Evolutionary conservation across 2,888 invertebrate species (phyloP).

Genomic region (Drosophila lacicola): DNA sequence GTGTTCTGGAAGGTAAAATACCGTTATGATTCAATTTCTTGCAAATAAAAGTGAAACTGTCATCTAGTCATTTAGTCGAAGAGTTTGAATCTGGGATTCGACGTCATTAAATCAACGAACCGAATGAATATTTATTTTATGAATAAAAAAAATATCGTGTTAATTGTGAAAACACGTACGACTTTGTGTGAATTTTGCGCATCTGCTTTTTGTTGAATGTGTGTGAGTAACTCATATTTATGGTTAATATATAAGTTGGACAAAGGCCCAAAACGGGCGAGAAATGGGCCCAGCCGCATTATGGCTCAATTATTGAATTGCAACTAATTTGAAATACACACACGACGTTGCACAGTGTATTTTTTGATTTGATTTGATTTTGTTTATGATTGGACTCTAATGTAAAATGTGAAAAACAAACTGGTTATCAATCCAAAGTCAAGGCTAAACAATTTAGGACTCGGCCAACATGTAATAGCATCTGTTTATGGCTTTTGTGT

Average conservation of each 20-base stretch:
- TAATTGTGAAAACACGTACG: slow-evolving; percentile 71
- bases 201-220: slow-evolving; percentile 32
- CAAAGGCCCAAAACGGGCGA: slow-evolving; percentile 38
- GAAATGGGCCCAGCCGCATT: slow-evolving; percentile 44
- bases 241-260: slow-evolving; percentile 55
- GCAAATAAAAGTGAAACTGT: slow-evolving; percentile 69
- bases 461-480: background rate
- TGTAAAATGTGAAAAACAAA: slow-evolving; percentile 23
- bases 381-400: slow-evolving; percentile 10
- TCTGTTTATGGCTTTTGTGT: background rate
- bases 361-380: slow-evolving; percentile 17
- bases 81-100: background rate
- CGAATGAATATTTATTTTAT: slow-evolving; percentile 51
- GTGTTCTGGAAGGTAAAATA: background rate
- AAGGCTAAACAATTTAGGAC: slow-evolving; percentile 19
- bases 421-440: slow-evolving; percentile 37
- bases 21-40: slow-evolving; percentile 55
- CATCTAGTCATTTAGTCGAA: background rate
- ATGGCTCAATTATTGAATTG: slow-evolving; percentile 74
- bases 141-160: slow-evolving; percentile 68
- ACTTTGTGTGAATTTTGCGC: slow-evolving; percentile 53
- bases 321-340: slow-evolving; percentile 69
- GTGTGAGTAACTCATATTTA: slow-evolving; percentile 37
- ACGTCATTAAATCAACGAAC: slow-evolving; percentile 14
- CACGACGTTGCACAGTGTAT: slow-evolving; percentile 34